Base-by-base conservation (phyloP, 2,797 vertebrate species). In the Chaetodon trifasciatus region DNA sequence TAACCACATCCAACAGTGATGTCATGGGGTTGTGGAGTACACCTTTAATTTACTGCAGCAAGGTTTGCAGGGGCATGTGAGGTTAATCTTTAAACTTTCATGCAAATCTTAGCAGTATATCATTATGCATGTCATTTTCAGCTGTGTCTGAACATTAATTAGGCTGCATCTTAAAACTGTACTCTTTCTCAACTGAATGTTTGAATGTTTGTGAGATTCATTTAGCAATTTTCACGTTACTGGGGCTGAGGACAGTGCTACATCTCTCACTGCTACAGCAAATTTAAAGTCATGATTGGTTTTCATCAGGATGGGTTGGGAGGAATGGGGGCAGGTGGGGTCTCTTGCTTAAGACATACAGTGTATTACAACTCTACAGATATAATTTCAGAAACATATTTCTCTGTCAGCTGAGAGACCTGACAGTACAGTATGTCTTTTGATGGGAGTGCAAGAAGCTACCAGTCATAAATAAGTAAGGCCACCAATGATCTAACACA, bases 381-480 rank as follows among this genome's bases (percentile, higher is more conserved):
- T 78, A 52, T 82, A 47, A 82, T 76, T 82, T 72, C 37, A 83
- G 61, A 42, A 70, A 85, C 78, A 78, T 73, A 74, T 81, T 57
- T 73, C 23, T 46, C 60, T 79, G 71, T 81, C 76, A 76, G 57
- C 39, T 44, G 28, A 52, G 60, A 76, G 73, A 73, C 61, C 83
- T 87, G 83, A 85, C 67, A 58, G 53, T 70, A 82, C 61, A 56
- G 53, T 73, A 52, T 62, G 70, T 81, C 70, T 88, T 86, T 78
- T 75, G 83, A 87, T 74, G 81, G 23, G 32, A 79, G 72, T 37
- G 75, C 76, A 64, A 78, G 61, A 50, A 75, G 82, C 72, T 61
- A 67, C 56, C 13, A 9, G 52, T 68, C 65, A 74, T 89, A 87
- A 92, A 90, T 72, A 85, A 70, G 49, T 57, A 63, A 90, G 79